Percentiles rank a stretch among this genome's conserved stretches.
Conservation (phyloP, 2,888 invertebrate species). For the Eupithecia exiguata region DNA sequence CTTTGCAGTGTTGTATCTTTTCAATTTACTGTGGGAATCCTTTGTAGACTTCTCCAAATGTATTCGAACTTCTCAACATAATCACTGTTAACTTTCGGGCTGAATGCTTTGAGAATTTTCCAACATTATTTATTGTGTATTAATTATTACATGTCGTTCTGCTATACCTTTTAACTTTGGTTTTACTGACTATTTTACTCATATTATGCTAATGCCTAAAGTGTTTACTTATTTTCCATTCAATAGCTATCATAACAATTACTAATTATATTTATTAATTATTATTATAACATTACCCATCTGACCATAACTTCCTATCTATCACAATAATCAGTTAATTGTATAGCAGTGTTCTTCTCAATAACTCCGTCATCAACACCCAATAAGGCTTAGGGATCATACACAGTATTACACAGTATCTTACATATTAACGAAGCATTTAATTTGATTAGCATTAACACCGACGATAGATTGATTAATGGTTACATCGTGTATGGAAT, state of each 20-base stretch:
- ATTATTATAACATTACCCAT: neutral
- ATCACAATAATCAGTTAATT: constrained; percentile 3
- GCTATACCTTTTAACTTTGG: neutral
- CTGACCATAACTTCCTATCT: neutral
- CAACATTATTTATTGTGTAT: neutral
- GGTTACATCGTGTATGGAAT: constrained; percentile 39
- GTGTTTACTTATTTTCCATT: neutral
- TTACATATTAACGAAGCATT: constrained; percentile 64
- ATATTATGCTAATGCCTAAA: neutral
- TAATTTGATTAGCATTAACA: constrained; percentile 64
- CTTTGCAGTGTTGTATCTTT: constrained; percentile 12
- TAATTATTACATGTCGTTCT: neutral
- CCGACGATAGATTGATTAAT: constrained; percentile 61
- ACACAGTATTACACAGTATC: constrained; percentile 52
- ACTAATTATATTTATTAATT: too few relatives aligned
- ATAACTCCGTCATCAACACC: constrained; percentile 35
- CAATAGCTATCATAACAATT: neutral
- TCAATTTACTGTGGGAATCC: constrained; percentile 6
- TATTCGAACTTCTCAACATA: neutral
- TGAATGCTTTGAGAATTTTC: neutral
- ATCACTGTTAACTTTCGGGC: neutral
- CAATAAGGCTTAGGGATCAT: constrained; percentile 38
- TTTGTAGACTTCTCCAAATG: neutral
- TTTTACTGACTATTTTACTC: neutral
- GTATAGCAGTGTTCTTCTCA: constrained; percentile 10